phyloP scores from a whole-genome alignment of 2,113 vertebrate genomes.

The Rousettus leschenaultii region DNA sequence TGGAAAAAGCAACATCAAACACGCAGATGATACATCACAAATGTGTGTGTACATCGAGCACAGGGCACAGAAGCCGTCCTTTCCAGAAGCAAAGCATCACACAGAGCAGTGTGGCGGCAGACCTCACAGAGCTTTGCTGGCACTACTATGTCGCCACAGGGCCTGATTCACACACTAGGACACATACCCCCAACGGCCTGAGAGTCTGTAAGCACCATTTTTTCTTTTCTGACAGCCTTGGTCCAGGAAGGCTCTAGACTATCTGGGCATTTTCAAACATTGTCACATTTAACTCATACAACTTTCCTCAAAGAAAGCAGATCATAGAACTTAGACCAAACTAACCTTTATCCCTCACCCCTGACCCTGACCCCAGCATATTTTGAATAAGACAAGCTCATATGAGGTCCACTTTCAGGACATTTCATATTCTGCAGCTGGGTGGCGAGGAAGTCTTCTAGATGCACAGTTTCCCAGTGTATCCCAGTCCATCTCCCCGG shows the following conservation, averaged over 20 bases:
- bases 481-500: neutral
- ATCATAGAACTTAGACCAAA: neutral
- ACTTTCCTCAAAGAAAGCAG: neutral
- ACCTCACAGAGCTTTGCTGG: slow-evolving; percentile 68
- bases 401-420: neutral
- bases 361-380: neutral
- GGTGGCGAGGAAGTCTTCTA: neutral
- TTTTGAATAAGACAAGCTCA: neutral
- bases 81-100: slow-evolving; percentile 77
- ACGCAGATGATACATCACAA: slow-evolving; percentile 55
- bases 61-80: slow-evolving; percentile 74
- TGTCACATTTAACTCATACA: neutral
- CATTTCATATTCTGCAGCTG: neutral
- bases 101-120: slow-evolving; percentile 71
- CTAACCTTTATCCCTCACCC: neutral
- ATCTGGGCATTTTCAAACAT: neutral
- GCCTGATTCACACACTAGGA: slow-evolving; percentile 83
- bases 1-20: slow-evolving; percentile 35
- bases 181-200: neutral
- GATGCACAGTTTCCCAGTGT: neutral
- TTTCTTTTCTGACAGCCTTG: slow-evolving; percentile 58
- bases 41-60: slow-evolving; percentile 72
- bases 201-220: slow-evolving; percentile 22
- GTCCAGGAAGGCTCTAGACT: slow-evolving; percentile 28
- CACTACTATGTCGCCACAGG: slow-evolving; percentile 69